These are phyloP conservation scores for Lagopus muta DNA, from an alignment of 2,113 vertebrate species.

Conservation along the genomic window DNA sequence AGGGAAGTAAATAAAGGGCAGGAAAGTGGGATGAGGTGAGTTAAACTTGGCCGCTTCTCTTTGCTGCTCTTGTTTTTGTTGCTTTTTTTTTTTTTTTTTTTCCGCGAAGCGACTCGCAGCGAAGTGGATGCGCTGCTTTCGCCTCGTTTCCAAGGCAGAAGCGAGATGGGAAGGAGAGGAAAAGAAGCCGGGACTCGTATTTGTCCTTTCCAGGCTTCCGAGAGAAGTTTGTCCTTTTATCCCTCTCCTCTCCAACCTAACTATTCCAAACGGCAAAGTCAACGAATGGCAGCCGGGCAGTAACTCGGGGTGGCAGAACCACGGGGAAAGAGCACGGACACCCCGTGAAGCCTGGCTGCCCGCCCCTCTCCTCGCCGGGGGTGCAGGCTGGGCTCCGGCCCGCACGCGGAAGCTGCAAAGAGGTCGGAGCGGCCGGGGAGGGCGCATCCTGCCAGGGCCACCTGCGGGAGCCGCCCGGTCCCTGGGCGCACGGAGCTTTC, in stretches of 20 bases:
- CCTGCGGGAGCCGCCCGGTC: not conserved
- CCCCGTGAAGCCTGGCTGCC: not conserved
- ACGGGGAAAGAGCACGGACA: rapidly evolving
- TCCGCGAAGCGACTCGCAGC: rapidly evolving
- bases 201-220: not conserved
- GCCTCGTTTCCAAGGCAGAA: not conserved
- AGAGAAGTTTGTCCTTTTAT: not conserved
- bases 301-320: not conserved
- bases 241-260: not conserved
- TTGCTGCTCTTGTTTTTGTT: not conserved
- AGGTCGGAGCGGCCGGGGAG: not conserved
- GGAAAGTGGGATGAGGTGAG: not conserved
- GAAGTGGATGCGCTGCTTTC: not conserved
- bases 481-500: not conserved
- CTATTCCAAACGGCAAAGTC: not conserved
- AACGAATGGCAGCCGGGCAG: rapidly evolving
- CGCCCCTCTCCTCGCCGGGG: rapidly evolving
- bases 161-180: not conserved
- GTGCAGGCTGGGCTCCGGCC: not conserved
- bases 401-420: rapidly evolving
- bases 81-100: not conserved
- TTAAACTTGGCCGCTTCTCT: not conserved
- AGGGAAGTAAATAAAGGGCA: not conserved
- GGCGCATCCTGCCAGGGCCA: not conserved
- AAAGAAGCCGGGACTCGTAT: not conserved